A percentile compares a stretch with the other conserved stretches of the same genome.
phyloP scores from a whole-genome alignment of 2,797 vertebrate genomes.

The Hozukius guyotensis region DNA sequence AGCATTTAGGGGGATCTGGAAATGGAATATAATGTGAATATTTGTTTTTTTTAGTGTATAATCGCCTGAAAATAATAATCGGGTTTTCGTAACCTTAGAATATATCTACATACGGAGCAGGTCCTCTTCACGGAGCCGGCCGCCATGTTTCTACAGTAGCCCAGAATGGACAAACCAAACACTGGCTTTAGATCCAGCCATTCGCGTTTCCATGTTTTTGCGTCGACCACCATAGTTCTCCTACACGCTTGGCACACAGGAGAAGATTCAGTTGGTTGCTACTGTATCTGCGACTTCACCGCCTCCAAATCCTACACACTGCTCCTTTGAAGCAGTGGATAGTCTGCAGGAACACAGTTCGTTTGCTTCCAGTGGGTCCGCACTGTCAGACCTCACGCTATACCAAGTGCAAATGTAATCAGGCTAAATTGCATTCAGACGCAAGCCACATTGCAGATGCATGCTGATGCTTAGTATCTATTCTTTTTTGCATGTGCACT shows the following conservation, averaged over 20 bases:
- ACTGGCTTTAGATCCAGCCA: no score
- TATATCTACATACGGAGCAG: no score
- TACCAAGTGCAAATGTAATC: neutral
- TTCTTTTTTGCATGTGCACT: neutral
- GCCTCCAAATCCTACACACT: neutral
- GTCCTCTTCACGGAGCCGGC: no score
- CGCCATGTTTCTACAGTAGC: no score
- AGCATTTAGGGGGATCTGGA: neutral
- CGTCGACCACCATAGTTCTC: no score
- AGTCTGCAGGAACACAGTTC: neutral
- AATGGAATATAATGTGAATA: neutral
- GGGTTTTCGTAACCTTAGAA: neutral
- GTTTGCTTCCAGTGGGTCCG: neutral
- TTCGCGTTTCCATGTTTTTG: no score
- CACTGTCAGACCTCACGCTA: neutral
- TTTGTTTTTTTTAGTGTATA: neutral
- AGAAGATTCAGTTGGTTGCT: no score
- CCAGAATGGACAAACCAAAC: no score
- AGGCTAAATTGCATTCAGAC: neutral
- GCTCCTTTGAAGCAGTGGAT: neutral
- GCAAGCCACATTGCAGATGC: neutral
- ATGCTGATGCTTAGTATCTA: neutral
- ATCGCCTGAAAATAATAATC: neutral
- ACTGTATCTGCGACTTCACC: neutral
- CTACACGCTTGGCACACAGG: no score